A percentile compares a stretch with the other conserved stretches of the same genome.
Evolutionary conservation across 2,113 vertebrate species (phyloP).

Genomic region (Garra rufa): DNA sequence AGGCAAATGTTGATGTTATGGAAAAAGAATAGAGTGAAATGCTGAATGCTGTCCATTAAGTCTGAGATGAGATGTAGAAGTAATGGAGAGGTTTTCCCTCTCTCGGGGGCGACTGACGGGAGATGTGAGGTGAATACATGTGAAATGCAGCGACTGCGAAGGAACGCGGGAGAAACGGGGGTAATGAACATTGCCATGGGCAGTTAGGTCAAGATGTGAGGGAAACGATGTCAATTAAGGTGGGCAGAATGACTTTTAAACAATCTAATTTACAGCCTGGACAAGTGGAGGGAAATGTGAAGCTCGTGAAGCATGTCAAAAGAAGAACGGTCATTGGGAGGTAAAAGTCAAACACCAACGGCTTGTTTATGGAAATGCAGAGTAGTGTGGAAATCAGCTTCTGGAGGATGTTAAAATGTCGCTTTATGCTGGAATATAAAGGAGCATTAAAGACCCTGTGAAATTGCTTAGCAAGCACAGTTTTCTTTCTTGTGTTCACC

Average conservation of each 20-base stretch:
- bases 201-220: constrained; percentile 81
- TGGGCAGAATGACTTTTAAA: constrained; percentile 81
- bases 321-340: constrained; percentile 71
- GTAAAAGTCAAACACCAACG: constrained; percentile 69
- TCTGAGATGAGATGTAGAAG: constrained; percentile 65
- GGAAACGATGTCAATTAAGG: constrained; percentile 80
- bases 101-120: constrained; percentile 39
- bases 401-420: constrained; percentile 15
- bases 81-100: constrained; percentile 64
- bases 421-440: not conserved
- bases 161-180: constrained; percentile 34
- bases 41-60: constrained; percentile 72
- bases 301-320: constrained; percentile 74
- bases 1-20: constrained; percentile 61
- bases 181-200: constrained; percentile 70
- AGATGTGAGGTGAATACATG: constrained; percentile 59
- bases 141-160: constrained; percentile 4
- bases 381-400: constrained; percentile 57
- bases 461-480: not conserved
- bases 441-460: not conserved
- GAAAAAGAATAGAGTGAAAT: constrained; percentile 63
- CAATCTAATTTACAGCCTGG: constrained; percentile 80
- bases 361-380: constrained; percentile 73
- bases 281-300: constrained; percentile 70
- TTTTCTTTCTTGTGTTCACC: not conserved